Percentiles rank a stretch among this genome's conserved stretches.
phyloP scores from a whole-genome alignment of 2,797 vertebrate species.

The Kryptopterus vitreolus region DNA sequence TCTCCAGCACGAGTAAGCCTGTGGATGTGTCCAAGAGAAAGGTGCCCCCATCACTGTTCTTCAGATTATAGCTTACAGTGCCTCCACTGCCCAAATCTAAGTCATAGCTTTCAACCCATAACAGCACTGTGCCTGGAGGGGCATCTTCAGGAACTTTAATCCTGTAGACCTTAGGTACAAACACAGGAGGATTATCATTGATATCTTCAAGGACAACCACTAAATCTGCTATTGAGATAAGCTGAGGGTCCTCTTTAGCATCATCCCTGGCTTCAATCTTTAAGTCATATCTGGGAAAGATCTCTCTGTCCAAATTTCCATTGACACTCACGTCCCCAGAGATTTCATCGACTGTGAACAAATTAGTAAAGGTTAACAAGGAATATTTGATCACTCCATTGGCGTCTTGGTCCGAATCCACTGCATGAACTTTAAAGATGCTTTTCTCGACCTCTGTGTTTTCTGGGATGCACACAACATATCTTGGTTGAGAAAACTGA shows the following conservation, averaged over 20 bases:
- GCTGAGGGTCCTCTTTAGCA: slow-evolving; percentile 74
- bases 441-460: slow-evolving; percentile 77
- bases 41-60: slow-evolving; percentile 77
- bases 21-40: slow-evolving; percentile 83
- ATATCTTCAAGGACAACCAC: slow-evolving; percentile 84
- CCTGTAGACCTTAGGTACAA: slow-evolving; percentile 77
- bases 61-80: slow-evolving; percentile 83
- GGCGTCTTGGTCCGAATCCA: slow-evolving; percentile 80
- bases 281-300: slow-evolving; percentile 77
- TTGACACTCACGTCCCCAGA: slow-evolving; percentile 84
- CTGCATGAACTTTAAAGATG: slow-evolving; percentile 78
- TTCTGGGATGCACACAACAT: slow-evolving; percentile 82
- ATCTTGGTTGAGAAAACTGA: slow-evolving; percentile 81
- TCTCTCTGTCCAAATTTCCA: slow-evolving; percentile 83
- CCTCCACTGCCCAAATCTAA: slow-evolving; percentile 82
- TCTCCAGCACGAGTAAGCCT: slow-evolving; percentile 84
- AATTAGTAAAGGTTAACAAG: slow-evolving; percentile 79
- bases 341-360: slow-evolving; percentile 82
- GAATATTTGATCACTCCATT: slow-evolving; percentile 81
- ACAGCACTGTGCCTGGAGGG: slow-evolving; percentile 80
- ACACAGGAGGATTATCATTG: slow-evolving; percentile 92
- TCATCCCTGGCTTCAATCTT: slow-evolving; percentile 88
- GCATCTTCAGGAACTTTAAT: slow-evolving; percentile 89
- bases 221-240: slow-evolving; percentile 80
- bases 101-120: slow-evolving; percentile 90